Base-by-base conservation (phyloP, 2,113 vertebrate species). In the Scytalopus superciliaris region DNA sequence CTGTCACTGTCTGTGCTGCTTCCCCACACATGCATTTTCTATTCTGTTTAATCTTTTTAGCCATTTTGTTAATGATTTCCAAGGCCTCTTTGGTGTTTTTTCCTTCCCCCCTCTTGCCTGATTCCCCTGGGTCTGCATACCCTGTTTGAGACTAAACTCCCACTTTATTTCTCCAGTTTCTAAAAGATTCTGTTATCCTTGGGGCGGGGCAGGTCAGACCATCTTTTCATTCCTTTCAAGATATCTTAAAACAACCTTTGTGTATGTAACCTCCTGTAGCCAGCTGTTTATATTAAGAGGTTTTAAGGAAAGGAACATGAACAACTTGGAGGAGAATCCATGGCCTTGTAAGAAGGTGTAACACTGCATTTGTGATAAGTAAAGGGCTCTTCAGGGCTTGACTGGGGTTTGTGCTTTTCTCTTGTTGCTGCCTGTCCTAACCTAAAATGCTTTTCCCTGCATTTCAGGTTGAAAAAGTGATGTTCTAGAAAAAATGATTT, bases 131-230 rank as follows among this genome's bases (percentile, higher is more conserved):
- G 57, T 63, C 52, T 67, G 52, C 31, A 21, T 80, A 47, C 37
- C 5, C 5, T 75, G 19, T 88, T 88, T 80, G 24, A 92, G 45
- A 67, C 56, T 30, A 39, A 86, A 89, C 31, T 91, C 49, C 28
- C 37, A 28, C 31, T 80, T 88, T 19, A 22, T 77, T 90, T 81
- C 60, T 95, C 49, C 37, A 39, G n/a, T 84, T 90, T 45, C 52
- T 67, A 47, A 55, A 81, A 84, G 30, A 44, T 44, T n/a, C 16
- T 47, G 28, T 28, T 3, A 1, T 56, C 31, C 72, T 62, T 79
- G 53, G 24, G 50, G 47, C 45, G n/a, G n/a, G n/a, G n/a, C 40
- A 44, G 67, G 24, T 63, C 45, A 77, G 23, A 70, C 42, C 33
- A 31, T 52, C 17, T 55, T 63, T 53, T 50, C 60, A 24, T 53